Evolutionary conservation across 35 echinoderm and acorn worm species (phyloP), one percentile per base, ranked within the genome.

Genomic region (Apostichopus japonicus): DNA sequence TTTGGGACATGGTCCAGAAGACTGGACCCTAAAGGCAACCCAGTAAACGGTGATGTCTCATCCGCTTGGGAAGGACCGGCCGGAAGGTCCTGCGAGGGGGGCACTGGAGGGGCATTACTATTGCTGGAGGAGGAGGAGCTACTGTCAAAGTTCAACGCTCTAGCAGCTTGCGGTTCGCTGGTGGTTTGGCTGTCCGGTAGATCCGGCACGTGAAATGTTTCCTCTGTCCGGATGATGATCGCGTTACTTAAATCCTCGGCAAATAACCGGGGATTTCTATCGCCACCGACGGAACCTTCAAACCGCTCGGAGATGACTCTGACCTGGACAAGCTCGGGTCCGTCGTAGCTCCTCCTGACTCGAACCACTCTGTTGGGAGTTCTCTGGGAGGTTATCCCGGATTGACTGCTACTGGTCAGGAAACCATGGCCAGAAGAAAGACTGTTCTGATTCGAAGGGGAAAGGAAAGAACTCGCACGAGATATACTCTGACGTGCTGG

Each of bases 181-280:
- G 86, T 65, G 4, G 17, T 51, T 16, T 16, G 27, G 62, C 24
- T 89, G 5, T 91, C 52, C 6, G 90, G 90, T 11, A 91, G 7
- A 53, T 91, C 90, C 10, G 90, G 90, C 5, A 91, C 77, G 27
- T 91, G 72, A 77, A 91, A 91, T 0, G 90, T 91, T 58, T 91
- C 90, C 53, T 91, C 90, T 22, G 90, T 91, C 6, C 90, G 22
- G 53, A 91, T 79, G 73, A 91, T 91, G 72, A 91, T 58, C 8
- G 90, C 90, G 33, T 91, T 77, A 23, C 90, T 91, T n/a, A 91
- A 53, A 55, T 91, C 90, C 52, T 91, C 90, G 3, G 71, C 70
- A 13, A 73, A 61, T 56, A 91, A 17, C 23, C 88, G 19, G 1
- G 54, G 71, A 23, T 75, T 72, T 17, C 53, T 23, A n/a, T 65